A percentile compares a stretch with the other conserved stretches of the same genome.
These are phyloP conservation scores for Eudyptes chrysolophus DNA, from an alignment of 2,113 vertebrate genomes.

Conservation along the genomic window DNA sequence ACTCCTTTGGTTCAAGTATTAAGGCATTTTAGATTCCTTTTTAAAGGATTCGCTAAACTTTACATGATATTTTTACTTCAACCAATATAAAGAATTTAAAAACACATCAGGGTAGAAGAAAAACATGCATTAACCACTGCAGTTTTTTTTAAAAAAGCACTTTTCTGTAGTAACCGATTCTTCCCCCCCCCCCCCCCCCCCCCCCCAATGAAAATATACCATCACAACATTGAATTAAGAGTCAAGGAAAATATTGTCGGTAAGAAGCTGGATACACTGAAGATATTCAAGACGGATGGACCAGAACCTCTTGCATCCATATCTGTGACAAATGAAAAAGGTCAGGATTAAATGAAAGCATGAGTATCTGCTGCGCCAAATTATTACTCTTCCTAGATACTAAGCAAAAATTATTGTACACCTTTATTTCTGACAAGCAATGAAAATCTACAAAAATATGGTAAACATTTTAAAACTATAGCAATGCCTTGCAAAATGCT, in stretches of 20 bases:
- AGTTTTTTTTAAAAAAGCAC: slow-evolving; percentile 52
- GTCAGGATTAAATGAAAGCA: neutral
- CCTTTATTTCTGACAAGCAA: neutral
- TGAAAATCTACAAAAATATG: neutral
- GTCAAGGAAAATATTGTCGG: slow-evolving; percentile 67
- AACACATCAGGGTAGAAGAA: slow-evolving; percentile 66
- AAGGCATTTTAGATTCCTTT: slow-evolving; percentile 78
- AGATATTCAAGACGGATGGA: slow-evolving; percentile 41
- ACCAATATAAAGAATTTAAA: slow-evolving; percentile 75
- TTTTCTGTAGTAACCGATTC: slow-evolving; percentile 49
- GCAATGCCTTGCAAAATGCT: neutral
- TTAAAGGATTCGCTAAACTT: slow-evolving; percentile 70
- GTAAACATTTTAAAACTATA: neutral
- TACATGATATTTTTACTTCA: slow-evolving; percentile 46
- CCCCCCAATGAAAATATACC: slow-evolving; percentile 38
- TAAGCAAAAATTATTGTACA: neutral
- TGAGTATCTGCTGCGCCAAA: neutral
- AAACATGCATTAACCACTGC: slow-evolving; percentile 75
- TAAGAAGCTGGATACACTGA: slow-evolving; percentile 66
- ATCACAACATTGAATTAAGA: slow-evolving; percentile 62
- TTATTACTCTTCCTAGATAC: neutral
- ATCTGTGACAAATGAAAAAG: slow-evolving; percentile 75
- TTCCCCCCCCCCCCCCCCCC: no score
- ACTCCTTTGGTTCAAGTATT: slow-evolving; percentile 84
- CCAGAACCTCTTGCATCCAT: slow-evolving; percentile 88